Evolutionary conservation across 1,140 invertebrate species (phyloP).

Genomic region (Trinorchestia longiramus): DNA sequence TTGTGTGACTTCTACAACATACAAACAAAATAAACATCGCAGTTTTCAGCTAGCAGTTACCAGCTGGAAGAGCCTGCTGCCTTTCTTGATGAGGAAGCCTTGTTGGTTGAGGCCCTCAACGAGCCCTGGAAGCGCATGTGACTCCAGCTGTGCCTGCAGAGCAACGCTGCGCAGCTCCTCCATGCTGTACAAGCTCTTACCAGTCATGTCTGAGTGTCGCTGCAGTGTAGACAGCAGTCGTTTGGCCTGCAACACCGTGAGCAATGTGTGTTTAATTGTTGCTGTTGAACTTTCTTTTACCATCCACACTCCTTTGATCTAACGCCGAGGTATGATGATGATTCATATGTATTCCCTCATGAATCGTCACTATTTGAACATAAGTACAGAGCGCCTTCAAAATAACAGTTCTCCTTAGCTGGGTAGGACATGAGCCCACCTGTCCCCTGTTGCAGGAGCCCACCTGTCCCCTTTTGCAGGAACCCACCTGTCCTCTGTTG

Average conservation of each 20-base stretch:
- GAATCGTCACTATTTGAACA: too few species aligned
- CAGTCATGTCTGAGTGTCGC: constrained; percentile 75
- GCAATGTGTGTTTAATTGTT: neutral
- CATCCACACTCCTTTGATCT: neutral
- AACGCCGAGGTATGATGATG: neutral
- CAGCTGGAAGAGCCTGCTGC: constrained; percentile 82
- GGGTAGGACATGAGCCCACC: too few species aligned
- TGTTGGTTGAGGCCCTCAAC: constrained; percentile 85
- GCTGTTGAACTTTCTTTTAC: neutral
- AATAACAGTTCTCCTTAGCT: too few species aligned
- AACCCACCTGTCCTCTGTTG: neutral
- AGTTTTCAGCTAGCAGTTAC: constrained; percentile 58
- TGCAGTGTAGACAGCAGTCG: constrained; percentile 81
- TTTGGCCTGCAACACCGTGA: constrained; percentile 73
- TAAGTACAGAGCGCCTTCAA: too few species aligned
- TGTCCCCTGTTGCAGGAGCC: too few species aligned
- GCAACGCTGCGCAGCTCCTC: constrained; percentile 82
- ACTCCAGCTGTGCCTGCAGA: constrained; percentile 76
- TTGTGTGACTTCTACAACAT: neutral
- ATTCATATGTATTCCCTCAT: too few species aligned
- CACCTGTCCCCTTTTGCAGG: too few species aligned
- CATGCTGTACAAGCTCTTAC: constrained; percentile 80
- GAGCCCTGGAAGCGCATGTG: constrained; percentile 76
- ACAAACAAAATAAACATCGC: neutral
- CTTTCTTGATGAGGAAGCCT: constrained; percentile 87